phyloP scores from a whole-genome alignment of 2,888 invertebrate species.

The Chydorus sphaericus region DNA sequence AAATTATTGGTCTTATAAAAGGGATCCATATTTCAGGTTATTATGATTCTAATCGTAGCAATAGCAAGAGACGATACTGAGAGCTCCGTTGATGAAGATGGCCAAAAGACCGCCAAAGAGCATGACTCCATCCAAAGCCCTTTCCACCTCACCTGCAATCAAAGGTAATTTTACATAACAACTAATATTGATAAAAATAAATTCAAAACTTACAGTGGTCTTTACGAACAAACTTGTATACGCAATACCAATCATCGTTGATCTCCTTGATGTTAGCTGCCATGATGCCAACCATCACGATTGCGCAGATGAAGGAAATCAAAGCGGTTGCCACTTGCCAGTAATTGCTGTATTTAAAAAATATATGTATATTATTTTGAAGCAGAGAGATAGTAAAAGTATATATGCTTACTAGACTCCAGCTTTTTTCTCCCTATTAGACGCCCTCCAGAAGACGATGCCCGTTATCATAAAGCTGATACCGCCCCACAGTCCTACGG shows the following conservation, averaged over 20 bases:
- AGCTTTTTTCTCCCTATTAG: background rate
- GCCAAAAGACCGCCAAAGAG: background rate
- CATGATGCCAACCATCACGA: background rate
- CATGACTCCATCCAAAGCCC: background rate
- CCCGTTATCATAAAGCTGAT: background rate
- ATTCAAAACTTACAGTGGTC: background rate
- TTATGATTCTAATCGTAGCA: background rate
- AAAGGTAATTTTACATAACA: too few relatives aligned
- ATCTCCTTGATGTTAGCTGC: background rate
- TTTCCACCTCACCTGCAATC: background rate
- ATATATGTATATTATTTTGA: background rate
- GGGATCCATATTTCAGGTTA: too few relatives aligned
- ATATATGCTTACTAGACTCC: background rate
- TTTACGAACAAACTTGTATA: background rate
- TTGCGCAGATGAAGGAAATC: background rate
- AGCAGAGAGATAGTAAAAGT: background rate
- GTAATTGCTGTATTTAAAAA: background rate
- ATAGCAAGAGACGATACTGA: background rate
- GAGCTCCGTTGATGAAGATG: background rate
- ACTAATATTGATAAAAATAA: too few relatives aligned
- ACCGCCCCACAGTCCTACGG: background rate
- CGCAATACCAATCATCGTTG: background rate
- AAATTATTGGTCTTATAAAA: too few relatives aligned
- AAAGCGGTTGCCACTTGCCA: background rate
- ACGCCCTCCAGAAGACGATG: background rate